Evolutionary conservation across 2,113 vertebrate genomes (phyloP), one percentile per base, ranked within the genome.

Genomic region (Oreocharis arfaki): DNA sequence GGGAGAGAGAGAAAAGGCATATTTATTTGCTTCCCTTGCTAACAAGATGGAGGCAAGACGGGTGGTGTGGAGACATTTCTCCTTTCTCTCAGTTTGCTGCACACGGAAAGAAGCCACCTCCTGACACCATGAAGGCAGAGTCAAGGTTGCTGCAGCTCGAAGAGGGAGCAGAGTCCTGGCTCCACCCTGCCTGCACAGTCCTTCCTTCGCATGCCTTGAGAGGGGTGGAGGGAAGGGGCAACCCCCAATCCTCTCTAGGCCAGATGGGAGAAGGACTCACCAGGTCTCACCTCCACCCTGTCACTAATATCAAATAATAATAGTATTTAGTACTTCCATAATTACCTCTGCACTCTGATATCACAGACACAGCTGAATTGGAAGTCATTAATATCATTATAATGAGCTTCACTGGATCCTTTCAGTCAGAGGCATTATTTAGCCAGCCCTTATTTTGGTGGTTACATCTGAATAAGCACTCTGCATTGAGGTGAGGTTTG

Each of bases 301-400:
- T 53, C 89, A 77, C 73, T 95, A 96, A 95, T 95, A 95, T 92
- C 50, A 91, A 95, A 83, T 94, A 97, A 96, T 97, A 96, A 96
- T 49, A 96, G 95, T 95, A 89, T 94, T 97, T 95, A 94, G 83
- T 71, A 91, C 82, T 95, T 89, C 91, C 53, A 70, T 94, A 93
- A 96, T 96, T 93, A 79, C 60, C 86, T 89, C 82, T 91, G 94
- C 84, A 69, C 49, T 78, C 65, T 82, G 89, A 49, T 95, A 96
- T 92, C 93, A 96, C 59, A 92, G 77, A 49, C 84, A 95, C 39
- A 78, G 92, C 56, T 76, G 81, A 95, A 96, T 80, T 95, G 89
- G 93, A 96, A 96, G 90, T 83, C 74, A 93, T 95, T 96, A 95
- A 71, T 59, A 82, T 76, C 80, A 84, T 92, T 78, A 94, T 89